phyloP scores from a whole-genome alignment of 37 sponge, comb jelly and placozoan species.

The Hexactinellida sp. region DNA sequence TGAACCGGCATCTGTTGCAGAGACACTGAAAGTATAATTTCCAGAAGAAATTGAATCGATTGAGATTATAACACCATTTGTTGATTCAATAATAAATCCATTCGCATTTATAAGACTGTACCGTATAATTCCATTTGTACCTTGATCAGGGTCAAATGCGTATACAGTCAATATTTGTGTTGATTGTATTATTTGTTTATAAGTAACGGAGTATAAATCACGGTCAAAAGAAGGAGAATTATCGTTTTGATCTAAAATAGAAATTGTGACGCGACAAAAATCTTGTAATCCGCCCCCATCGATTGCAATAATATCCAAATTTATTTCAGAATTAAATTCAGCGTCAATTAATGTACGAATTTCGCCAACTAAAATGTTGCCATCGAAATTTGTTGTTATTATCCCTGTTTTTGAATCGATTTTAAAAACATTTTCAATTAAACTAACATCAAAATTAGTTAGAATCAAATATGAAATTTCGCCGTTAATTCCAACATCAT shows the following conservation, averaged over 20 bases:
- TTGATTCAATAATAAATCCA: not conserved
- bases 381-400: not conserved
- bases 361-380: not conserved
- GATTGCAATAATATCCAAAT: constrained; percentile 31
- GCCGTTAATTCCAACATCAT: not conserved
- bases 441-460: not conserved
- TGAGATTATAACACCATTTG: not conserved
- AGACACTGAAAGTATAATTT: not conserved
- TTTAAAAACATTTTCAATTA: not conserved
- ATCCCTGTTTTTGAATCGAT: not conserved
- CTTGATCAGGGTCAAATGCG: not conserved
- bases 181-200: constrained; percentile 19
- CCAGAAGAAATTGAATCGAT: not conserved
- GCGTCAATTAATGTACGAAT: constrained; percentile 20
- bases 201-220: constrained; percentile 23
- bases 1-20: not conserved
- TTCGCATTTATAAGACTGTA: not conserved
- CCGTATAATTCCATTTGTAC: not conserved
- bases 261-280: constrained; percentile 34
- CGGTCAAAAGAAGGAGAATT: constrained; percentile 36
- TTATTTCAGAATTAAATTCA: constrained; percentile 14
- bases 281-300: constrained; percentile 39
- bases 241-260: constrained; percentile 48
- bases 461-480: not conserved
- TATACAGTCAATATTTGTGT: constrained; percentile 17